These are phyloP conservation scores for Talpa occidentalis DNA, from an alignment of 2,113 vertebrate genomes.

Conservation along the genomic window DNA sequence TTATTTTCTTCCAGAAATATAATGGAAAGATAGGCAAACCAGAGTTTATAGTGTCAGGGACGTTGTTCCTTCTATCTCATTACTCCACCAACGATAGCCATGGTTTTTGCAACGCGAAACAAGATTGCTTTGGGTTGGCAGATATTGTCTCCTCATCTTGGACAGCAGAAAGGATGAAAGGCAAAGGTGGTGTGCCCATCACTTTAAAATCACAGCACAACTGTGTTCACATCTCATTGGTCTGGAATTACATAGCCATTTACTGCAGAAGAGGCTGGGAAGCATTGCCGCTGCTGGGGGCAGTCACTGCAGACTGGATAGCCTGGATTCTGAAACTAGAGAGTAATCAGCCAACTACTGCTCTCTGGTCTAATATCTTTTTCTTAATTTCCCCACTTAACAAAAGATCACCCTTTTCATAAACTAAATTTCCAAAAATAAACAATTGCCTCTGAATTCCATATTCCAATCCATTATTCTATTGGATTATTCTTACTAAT, in stretches of 20 bases:
- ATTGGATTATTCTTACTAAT: conserved; percentile 1
- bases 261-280: neutral
- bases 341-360: neutral
- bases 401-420: neutral
- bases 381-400: neutral
- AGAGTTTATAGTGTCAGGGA: neutral
- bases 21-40: neutral
- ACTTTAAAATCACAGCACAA: neutral
- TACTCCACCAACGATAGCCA: neutral
- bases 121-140: neutral
- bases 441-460: neutral
- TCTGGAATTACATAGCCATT: neutral
- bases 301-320: neutral
- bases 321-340: neutral
- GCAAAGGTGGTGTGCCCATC: neutral
- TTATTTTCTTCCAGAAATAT: conserved; percentile 5
- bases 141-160: neutral
- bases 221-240: neutral
- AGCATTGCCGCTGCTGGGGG: neutral
- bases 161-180: neutral
- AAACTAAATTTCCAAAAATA: conserved; percentile 31
- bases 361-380: neutral
- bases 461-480: neutral
- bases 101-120: neutral
- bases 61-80: neutral